Evolutionary conservation across 2,888 invertebrate genomes (phyloP), one percentile per base, ranked within the genome.

Genomic region (Drosophila emarginata): DNA sequence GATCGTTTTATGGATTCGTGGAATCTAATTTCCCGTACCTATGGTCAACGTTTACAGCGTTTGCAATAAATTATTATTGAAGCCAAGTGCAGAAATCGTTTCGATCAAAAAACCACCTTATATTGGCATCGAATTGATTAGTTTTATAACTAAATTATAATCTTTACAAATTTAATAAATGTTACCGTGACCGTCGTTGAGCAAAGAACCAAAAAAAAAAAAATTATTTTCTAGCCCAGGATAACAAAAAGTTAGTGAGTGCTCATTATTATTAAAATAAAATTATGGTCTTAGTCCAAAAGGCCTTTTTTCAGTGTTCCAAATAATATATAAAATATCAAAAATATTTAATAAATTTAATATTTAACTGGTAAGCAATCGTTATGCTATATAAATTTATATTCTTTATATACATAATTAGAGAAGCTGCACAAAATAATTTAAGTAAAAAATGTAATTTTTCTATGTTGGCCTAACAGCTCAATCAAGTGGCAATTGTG

Each of bases 1-100:
- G 98, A 99, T 92, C 79, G 98, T 89, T 99, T 97, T 93, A 97
- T 98, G 96, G 98, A 99, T 90, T 95, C 98, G 2, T 98, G 97
- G 96, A 97, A 98, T 92, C 93, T 98, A 64, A 97, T 99, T 14
- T 97, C 97, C 12, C 95, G 95, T 92, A 95, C 97, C 0, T 98
- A 98, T 91, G 95, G 96, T 68, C 94, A 93, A 90, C 94, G 98
- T 90, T 93, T 98, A 85, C 96, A 97, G 89, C 93, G 95, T 80
- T 98, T 98, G 23, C 78, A 83, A 56, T 67, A 66, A 4, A 78
- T 32, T 88, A 14, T 80, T 72, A 70, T 85, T 66, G 79, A 56
- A 32, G 39, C 28, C 26, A 37, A 53, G 26, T 21, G 53, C 54
- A 28, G 5, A 28, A 28, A 28, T 28, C 2, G 58, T 54, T 52